A percentile compares a stretch with the other conserved stretches of the same genome.
Evolutionary conservation across 2,888 invertebrate genomes (phyloP).

Genomic region (Erebia ligea): DNA sequence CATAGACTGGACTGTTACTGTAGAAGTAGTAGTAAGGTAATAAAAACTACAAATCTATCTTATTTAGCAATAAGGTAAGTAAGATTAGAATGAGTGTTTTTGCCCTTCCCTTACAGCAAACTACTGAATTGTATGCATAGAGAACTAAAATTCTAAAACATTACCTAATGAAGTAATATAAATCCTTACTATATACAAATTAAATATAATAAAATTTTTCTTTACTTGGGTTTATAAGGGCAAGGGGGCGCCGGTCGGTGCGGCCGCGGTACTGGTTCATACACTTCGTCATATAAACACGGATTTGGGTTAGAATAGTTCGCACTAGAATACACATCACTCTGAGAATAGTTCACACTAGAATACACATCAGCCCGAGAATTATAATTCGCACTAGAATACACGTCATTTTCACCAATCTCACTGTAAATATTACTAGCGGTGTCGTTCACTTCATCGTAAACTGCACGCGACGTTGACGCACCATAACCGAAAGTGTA

Average conservation of each 20-base stretch:
- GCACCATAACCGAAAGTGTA: constrained; percentile 48
- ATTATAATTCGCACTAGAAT: constrained; percentile 42
- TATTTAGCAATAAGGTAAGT: no score
- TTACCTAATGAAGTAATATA: background rate
- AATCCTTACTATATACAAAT: background rate
- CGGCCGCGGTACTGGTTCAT: constrained; percentile 71
- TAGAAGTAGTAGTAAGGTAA: background rate
- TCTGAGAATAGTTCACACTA: constrained; percentile 44
- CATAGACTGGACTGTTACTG: background rate
- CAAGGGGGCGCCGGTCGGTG: constrained; percentile 85
- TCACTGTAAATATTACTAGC: constrained; percentile 72
- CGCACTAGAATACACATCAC: constrained; percentile 18
- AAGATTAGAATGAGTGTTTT: no score
- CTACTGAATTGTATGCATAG: no score
- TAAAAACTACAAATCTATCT: background rate
- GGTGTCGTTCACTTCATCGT: constrained; percentile 72
- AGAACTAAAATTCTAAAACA: no score
- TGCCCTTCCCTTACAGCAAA: no score
- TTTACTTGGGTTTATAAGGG: constrained; percentile 53
- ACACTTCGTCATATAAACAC: constrained; percentile 73
- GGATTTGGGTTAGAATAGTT: constrained; percentile 51
- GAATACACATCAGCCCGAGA: constrained; percentile 27
- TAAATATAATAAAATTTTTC: background rate
- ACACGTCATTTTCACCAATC: constrained; percentile 53
- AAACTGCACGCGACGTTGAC: constrained; percentile 55